phyloP scores from a whole-genome alignment of 2,888 invertebrate genomes.

The Netelia virgata region DNA sequence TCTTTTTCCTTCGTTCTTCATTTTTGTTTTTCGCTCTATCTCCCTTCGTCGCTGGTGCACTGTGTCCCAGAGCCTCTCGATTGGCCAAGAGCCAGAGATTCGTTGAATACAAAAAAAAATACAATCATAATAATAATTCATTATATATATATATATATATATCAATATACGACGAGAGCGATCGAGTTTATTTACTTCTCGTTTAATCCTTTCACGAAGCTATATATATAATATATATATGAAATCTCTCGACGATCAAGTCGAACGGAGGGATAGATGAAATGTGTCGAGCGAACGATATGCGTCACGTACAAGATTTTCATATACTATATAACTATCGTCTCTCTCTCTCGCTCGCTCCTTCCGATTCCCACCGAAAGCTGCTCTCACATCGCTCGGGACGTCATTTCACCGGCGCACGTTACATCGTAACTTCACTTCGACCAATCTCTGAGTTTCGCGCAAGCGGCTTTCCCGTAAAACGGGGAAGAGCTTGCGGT shows the following conservation, averaged over 20 bases:
- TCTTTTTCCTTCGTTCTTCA: conserved; percentile 10
- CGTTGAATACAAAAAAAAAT: background rate
- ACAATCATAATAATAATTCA: conserved; percentile 14
- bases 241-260: background rate
- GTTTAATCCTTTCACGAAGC: background rate
- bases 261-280: conserved; percentile 3
- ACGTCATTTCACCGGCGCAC: conserved; percentile 2
- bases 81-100: conserved; percentile 38
- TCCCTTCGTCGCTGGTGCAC: background rate
- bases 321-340: background rate
- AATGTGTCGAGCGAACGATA: background rate
- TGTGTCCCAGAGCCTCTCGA: conserved; percentile 28
- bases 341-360: background rate
- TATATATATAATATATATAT: background rate
- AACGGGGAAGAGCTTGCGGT: conserved; percentile 21
- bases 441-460: conserved; percentile 37
- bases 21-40: conserved; percentile 22
- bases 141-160: background rate
- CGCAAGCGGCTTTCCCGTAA: conserved; percentile 25
- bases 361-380: background rate
- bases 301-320: conserved; percentile 26
- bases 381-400: background rate
- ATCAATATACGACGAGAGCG: background rate
- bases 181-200: background rate
- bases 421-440: conserved; percentile 30